Evolutionary conservation across 1,140 invertebrate species (phyloP).

Genomic region (Pseudomyrmex concolor): DNA sequence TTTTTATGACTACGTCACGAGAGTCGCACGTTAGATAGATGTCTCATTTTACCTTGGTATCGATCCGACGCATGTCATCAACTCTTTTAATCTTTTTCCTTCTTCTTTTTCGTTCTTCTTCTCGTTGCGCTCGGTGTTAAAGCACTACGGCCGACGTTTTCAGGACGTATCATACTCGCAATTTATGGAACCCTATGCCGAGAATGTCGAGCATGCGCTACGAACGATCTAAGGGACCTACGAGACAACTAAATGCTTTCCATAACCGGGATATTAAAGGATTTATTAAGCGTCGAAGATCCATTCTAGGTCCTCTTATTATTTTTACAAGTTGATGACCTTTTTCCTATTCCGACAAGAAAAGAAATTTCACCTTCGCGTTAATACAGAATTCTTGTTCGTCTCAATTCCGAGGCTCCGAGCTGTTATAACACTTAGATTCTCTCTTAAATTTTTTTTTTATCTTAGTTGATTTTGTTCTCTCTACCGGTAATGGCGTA

Average conservation of each 20-base stretch:
- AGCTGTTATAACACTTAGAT: no score
- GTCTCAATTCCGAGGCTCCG: neutral
- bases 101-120: constrained; percentile 49
- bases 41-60: constrained; percentile 59
- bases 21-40: constrained; percentile 20
- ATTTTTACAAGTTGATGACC: constrained; percentile 39
- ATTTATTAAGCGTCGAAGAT: constrained; percentile 53
- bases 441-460: neutral
- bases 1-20: constrained; percentile 10
- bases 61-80: constrained; percentile 44
- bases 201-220: constrained; percentile 59
- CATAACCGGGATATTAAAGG: constrained; percentile 59
- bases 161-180: constrained; percentile 60
- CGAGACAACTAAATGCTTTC: constrained; percentile 49
- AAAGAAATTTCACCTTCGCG: neutral
- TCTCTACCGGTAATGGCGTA: no score
- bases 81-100: constrained; percentile 56
- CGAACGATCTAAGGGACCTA: constrained; percentile 49
- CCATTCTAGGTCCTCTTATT: constrained; percentile 7
- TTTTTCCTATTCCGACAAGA: neutral
- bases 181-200: constrained; percentile 62
- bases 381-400: neutral
- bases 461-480: constrained; percentile 1
- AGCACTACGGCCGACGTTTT: constrained; percentile 54
- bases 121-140: constrained; percentile 45